Conservation (phyloP, 1,140 invertebrate species). For the Drosophila murphyi region DNA sequence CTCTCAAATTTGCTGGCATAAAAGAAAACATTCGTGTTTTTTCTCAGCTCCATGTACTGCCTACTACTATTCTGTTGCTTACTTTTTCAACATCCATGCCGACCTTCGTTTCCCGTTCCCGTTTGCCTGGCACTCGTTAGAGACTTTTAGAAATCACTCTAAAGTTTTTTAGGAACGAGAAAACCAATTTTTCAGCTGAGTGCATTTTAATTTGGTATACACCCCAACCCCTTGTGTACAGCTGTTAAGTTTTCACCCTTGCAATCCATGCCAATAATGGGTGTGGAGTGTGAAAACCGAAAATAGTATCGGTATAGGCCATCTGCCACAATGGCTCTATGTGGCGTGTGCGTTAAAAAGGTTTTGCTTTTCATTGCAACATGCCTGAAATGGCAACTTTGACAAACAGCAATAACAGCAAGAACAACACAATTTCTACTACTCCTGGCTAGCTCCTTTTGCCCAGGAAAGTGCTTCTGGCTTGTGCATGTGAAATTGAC, state of each 20-base stretch:
- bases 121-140: constrained; percentile 54
- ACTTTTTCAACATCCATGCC: constrained; percentile 16
- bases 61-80: constrained; percentile 47
- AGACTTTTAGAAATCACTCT: constrained; percentile 82
- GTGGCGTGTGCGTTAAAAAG: constrained; percentile 56
- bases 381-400: constrained; percentile 83
- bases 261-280: constrained; percentile 7
- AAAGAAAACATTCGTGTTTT: constrained; percentile 54
- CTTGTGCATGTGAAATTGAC: constrained; percentile 64
- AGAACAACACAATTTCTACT: constrained; percentile 48
- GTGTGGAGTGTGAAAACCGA: constrained; percentile 37
- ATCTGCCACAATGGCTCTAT: constrained; percentile 10
- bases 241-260: constrained; percentile 53
- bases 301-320: constrained; percentile 11
- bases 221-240: constrained; percentile 45
- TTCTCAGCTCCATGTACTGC: constrained; percentile 10
- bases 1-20: constrained; percentile 25
- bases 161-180: constrained; percentile 82
- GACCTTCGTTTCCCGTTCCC: not conserved
- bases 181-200: constrained; percentile 84
- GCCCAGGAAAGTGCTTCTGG: not conserved
- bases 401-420: constrained; percentile 67
- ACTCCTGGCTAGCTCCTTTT: constrained; percentile 8
- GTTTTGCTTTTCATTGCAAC: constrained; percentile 80
- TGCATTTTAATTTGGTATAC: constrained; percentile 83